Conservation (phyloP, 2,113 vertebrate genomes). For the Hydrolagus affinis region DNA sequence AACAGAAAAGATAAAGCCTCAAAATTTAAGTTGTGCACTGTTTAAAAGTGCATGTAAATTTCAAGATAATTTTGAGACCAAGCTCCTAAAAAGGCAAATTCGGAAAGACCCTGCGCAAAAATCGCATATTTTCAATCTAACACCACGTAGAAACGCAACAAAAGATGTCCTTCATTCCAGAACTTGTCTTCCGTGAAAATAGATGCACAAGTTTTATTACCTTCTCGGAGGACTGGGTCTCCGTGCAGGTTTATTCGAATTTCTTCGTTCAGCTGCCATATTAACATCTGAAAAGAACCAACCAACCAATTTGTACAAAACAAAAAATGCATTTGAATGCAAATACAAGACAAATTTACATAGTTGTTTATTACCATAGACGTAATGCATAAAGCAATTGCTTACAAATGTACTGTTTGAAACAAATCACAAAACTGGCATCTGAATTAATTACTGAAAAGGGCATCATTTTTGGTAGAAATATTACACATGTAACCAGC, state of each 20-base stretch:
- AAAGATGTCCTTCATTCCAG: slow-evolving; percentile 13
- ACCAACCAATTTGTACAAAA: slow-evolving; percentile 99
- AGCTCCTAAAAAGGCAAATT: background rate
- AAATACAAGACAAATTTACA: slow-evolving; percentile 15
- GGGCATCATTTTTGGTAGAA: background rate
- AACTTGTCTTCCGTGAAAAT: slow-evolving; percentile 24
- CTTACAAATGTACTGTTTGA: background rate
- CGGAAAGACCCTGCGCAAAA: background rate
- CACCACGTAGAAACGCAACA: background rate
- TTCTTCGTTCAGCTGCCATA: slow-evolving; percentile 98
- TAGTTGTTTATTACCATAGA: slow-evolving; percentile 15
- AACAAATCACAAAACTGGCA: slow-evolving; percentile 8
- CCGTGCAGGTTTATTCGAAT: slow-evolving; percentile 87
- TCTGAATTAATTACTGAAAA: slow-evolving; percentile 7
- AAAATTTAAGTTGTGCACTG: background rate
- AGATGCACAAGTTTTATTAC: slow-evolving; percentile 60
- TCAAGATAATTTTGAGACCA: background rate
- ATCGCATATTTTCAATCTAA: slow-evolving; percentile 1
- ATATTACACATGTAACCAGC: background rate
- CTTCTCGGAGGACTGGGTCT: slow-evolving; percentile 95
- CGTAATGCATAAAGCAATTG: background rate
- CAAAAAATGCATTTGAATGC: slow-evolving; percentile 37
- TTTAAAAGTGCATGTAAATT: background rate
- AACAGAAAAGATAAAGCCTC: too few species aligned
- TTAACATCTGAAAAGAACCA: slow-evolving; percentile 99